phyloP scores from a whole-genome alignment of 2,113 vertebrate genomes.

The Triplophysa dalaica region DNA sequence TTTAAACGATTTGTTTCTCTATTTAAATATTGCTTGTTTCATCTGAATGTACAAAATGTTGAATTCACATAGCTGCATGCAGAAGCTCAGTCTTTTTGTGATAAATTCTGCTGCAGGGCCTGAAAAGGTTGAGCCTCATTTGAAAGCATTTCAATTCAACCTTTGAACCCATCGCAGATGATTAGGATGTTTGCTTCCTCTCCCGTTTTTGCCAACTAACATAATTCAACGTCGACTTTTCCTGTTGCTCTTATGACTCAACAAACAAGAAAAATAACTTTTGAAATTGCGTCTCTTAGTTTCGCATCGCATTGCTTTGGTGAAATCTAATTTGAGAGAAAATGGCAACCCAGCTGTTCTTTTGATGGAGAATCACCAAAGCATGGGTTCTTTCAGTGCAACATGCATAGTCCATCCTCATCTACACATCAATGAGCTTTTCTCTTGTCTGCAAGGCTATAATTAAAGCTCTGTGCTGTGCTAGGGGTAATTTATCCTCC shows the following conservation, averaged over 20 bases:
- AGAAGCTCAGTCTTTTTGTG: constrained; percentile 26
- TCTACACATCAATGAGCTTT: constrained; percentile 66
- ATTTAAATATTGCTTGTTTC: constrained; percentile 20
- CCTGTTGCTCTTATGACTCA: constrained; percentile 55
- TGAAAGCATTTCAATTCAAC: constrained; percentile 49
- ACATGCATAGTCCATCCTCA: constrained; percentile 66
- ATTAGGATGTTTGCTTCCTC: constrained; percentile 52
- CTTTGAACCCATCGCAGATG: constrained; percentile 50
- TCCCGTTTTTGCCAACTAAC: constrained; percentile 54
- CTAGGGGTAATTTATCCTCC: constrained; percentile 64
- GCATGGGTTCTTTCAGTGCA: constrained; percentile 65
- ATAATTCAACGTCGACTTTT: constrained; percentile 56
- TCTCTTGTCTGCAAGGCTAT: constrained; percentile 61
- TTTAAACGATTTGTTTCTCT: not conserved
- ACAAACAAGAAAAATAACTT: constrained; percentile 57
- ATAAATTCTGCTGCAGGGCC: constrained; percentile 24
- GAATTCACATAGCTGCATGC: constrained; percentile 34
- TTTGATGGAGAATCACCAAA: constrained; percentile 68
- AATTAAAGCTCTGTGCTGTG: constrained; percentile 63
- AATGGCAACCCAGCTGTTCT: constrained; percentile 70
- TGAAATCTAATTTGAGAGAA: constrained; percentile 70
- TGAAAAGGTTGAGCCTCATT: constrained; percentile 42
- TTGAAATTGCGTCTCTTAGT: constrained; percentile 51
- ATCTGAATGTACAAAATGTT: constrained; percentile 40
- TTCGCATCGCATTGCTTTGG: constrained; percentile 60